Evolutionary conservation across 2,797 vertebrate species (phyloP), one percentile per base, ranked within the genome.

Genomic region (Glyptemys insculpta): DNA sequence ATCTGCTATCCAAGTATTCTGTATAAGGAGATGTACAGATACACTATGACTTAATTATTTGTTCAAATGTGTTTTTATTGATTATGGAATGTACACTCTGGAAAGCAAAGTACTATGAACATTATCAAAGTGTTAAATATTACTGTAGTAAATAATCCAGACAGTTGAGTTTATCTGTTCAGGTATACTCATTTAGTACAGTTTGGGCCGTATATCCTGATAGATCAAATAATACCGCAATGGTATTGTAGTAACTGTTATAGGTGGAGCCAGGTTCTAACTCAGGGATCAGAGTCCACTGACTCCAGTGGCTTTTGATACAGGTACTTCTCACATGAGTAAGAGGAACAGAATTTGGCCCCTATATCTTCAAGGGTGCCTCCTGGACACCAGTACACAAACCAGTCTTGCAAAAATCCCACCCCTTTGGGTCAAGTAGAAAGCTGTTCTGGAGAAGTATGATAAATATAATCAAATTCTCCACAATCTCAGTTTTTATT

Each of bases 131-230:
- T 86, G 86, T 62, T 90, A 81, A 25, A 52, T 91, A 34, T 81
- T 93, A 15, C 21, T 44, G 12, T 7, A 95, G 49, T 94, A 95
- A 93, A 95, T 94, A 95, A 88, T 89, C 56, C 62, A 81, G 81
- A 85, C 68, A 88, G 76, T 0, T 2, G 79, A 89, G 91, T 93
- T 84, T 89, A 53, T 93, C 59, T 96, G 9, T 81, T 85, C 19
- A 14, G 52, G 31, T 12, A 88, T 79, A 76, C 8, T 81, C 89
- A 86, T 81, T 31, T 72, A 54, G 56, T 88, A 85, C 37, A 27
- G 79, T 88, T 90, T 0, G 0, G 88, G n/a, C 44, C 81, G 10
- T 53, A 83, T 47, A 68, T 72, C 83, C 19, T 79, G 41, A 81
- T 41, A 72, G 54, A 59, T 47, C 0, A 0, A 87, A 47, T 83